phyloP scores from a whole-genome alignment of 2,113 vertebrate species.

The Nesoenas mayeri region DNA sequence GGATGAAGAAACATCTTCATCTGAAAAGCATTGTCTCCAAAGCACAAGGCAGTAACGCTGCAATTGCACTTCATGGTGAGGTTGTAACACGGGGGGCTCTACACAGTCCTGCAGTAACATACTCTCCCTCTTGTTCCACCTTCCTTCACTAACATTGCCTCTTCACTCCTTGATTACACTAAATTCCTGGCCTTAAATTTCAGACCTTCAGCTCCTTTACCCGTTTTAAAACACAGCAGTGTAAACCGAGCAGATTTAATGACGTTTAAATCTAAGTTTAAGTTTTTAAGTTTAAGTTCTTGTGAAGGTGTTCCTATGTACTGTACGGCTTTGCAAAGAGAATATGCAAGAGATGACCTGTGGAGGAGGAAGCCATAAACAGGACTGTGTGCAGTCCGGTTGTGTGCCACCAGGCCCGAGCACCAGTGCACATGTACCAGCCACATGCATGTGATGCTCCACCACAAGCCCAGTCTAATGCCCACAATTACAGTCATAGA shows the following conservation, averaged over 20 bases:
- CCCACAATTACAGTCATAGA: background rate
- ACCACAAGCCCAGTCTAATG: fast-evolving
- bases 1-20: background rate
- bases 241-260: background rate
- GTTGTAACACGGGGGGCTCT: background rate
- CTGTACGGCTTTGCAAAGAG: fast-evolving
- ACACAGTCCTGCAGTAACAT: background rate
- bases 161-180: background rate
- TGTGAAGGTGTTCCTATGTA: fast-evolving
- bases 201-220: background rate
- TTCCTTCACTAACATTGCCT: background rate
- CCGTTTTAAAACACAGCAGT: background rate
- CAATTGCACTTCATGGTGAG: background rate
- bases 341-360: background rate
- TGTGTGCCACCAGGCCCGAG: background rate
- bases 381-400: fast-evolving
- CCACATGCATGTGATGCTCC: background rate
- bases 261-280: too few relatives aligned
- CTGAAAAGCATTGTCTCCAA: fast-evolving
- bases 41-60: background rate
- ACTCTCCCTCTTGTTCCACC: background rate
- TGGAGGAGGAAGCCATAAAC: fast-evolving
- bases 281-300: too few relatives aligned
- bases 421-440: fast-evolving
- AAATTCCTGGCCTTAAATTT: background rate